Evolutionary conservation across 1,140 invertebrate genomes (phyloP), one percentile per base, ranked within the genome.

Genomic region (Pomacea maculata): DNA sequence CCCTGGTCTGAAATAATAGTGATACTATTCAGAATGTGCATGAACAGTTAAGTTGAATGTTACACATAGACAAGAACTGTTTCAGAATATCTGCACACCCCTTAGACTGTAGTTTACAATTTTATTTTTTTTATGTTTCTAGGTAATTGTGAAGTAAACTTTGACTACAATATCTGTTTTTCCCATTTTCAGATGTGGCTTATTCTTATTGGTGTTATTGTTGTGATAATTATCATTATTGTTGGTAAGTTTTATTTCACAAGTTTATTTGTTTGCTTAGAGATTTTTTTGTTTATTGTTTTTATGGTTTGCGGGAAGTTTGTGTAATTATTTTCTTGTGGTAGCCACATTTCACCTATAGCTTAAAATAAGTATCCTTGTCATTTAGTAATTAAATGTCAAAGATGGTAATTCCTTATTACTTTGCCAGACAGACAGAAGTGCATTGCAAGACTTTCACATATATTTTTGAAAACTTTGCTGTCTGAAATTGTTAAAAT

Each of bases 161-260:
- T 65, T 70, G 68, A 64, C 71, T 83, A 52, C 83, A 78, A 29
- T 57, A 81, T 74, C 75, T 67, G 75, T 82, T 84, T 80, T 82
- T 74, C 74, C 75, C 70, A 80, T 17, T 84, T 82, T 71, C 86
- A 88, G 87, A 88, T 88, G 87, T 87, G 86, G 86, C 80, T 81
- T 74, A 87, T 88, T 78, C 80, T 88, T 57, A 87, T 88, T 67
- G 73, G 74, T 81, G 82, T 88, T 71, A 84, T 88, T 79, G 67
- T 86, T 82, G 82, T 88, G 34, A 87, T 87, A 77, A 85, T 87
- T 65, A 86, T 86, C 67, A 86, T 87, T 79, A 86, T 86, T 78
- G 83, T 82, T 78, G 87, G 87, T 87, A 85, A 87, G 87, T 87
- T 80, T 79, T 45, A 64, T 19, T 84, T 29, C 64, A 54, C 65